Percentiles rank a stretch among this genome's conserved stretches.
Evolutionary conservation across 2,113 vertebrate genomes (phyloP).

Genomic region (Amphiprion ocellaris): DNA sequence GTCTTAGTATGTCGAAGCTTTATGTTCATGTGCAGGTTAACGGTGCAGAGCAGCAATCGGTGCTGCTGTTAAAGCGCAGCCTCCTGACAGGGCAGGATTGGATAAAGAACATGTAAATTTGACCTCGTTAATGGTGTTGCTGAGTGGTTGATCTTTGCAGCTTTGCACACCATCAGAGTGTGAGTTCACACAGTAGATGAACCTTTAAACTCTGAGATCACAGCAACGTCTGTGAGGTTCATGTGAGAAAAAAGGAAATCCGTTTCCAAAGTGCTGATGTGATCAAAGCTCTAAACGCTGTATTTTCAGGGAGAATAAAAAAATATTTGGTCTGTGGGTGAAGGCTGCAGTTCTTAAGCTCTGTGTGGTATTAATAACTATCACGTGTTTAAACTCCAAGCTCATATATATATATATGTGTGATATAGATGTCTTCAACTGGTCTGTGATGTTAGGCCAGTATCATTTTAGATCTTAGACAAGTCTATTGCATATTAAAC

Average conservation of each 20-base stretch:
- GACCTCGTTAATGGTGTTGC: constrained; percentile 53
- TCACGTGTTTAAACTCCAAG: no score
- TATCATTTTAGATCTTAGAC: no score
- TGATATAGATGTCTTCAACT: no score
- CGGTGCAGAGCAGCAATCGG: background rate
- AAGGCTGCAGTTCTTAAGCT: no score
- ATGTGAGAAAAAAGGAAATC: background rate
- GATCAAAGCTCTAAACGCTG: background rate
- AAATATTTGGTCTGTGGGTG: no score
- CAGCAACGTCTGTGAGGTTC: background rate
- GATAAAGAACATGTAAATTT: constrained; percentile 27
- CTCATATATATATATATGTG: no score
- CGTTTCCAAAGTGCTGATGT: background rate
- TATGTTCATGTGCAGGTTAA: constrained; percentile 34
- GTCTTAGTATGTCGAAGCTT: constrained; percentile 23
- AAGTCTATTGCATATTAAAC: no score
- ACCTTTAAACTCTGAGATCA: constrained; percentile 21
- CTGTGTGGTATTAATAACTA: no score
- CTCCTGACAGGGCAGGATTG: constrained; percentile 5
- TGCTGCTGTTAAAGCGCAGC: constrained; percentile 20
- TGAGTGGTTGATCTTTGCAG: constrained; percentile 56
- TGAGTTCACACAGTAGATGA: constrained; percentile 44
- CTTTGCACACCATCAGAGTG: constrained; percentile 58
- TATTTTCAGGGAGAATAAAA: background rate
- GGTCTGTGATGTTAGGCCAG: no score